Conservation (phyloP, 2,113 vertebrate species). For the Anoplopoma fimbria region DNA sequence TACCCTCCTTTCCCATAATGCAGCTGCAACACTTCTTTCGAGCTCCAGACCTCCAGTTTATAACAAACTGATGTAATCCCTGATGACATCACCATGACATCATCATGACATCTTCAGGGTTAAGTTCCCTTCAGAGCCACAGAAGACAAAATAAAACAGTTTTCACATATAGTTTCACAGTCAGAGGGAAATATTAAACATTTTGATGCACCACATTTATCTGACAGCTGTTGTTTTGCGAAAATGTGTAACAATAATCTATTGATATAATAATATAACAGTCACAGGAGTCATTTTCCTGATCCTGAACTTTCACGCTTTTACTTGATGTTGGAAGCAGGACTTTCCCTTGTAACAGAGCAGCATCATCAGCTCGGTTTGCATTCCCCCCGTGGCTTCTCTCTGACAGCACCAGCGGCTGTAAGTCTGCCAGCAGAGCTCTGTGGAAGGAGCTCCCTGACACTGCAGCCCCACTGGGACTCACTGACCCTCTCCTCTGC, state of each 20-base stretch:
- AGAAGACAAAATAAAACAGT: neutral
- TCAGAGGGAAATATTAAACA: neutral
- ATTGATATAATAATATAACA: neutral
- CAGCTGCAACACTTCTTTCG: neutral
- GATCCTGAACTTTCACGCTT: neutral
- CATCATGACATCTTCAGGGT: neutral
- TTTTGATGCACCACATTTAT: neutral
- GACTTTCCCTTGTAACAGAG: neutral
- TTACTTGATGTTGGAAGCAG: neutral
- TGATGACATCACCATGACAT: conserved; percentile 10
- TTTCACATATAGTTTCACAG: neutral
- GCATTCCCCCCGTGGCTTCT: conserved; percentile 57
- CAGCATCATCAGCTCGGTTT: conserved; percentile 27
- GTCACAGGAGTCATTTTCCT: neutral
- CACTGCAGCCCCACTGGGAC: conserved; percentile 48
- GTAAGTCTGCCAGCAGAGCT: conserved; percentile 44
- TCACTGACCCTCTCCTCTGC: conserved; percentile 34
- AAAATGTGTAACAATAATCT: neutral
- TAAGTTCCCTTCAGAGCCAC: neutral
- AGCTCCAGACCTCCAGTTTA: neutral
- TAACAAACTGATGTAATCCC: neutral
- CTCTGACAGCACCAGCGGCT: conserved; percentile 44
- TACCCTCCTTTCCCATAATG: neutral
- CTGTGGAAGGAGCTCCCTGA: conserved; percentile 58
- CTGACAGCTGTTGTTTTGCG: too few relatives aligned